phyloP scores from a whole-genome alignment of 2,113 vertebrate genomes.

The Alligator mississippiensis region DNA sequence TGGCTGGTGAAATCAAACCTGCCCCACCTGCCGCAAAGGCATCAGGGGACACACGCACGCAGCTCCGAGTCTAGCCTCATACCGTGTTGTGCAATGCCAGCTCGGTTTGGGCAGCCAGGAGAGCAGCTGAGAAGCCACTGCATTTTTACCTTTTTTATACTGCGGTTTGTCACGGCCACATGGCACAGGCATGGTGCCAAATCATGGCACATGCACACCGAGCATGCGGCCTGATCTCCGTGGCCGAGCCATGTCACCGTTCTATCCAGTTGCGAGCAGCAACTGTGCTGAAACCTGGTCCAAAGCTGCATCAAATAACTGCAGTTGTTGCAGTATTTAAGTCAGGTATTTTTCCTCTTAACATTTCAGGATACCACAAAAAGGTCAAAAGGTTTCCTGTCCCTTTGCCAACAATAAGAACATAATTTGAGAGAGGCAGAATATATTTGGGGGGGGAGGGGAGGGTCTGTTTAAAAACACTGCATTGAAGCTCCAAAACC shows the following conservation, averaged over 20 bases:
- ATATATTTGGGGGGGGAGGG: not conserved
- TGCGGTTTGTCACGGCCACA: not conserved
- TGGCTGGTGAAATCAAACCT: not conserved
- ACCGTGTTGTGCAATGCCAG: not conserved
- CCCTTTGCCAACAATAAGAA: not conserved
- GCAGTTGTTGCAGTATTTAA: not conserved
- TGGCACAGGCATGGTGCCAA: not conserved
- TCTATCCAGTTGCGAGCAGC: not conserved
- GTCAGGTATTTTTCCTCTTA: not conserved
- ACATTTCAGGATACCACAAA: not conserved
- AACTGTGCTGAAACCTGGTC: not conserved
- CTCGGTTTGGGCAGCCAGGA: not conserved
- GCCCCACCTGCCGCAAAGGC: not conserved
- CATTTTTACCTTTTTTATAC: not conserved
- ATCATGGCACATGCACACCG: not conserved
- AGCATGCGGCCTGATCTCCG: not conserved
- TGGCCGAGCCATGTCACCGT: not conserved
- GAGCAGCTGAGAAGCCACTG: not conserved
- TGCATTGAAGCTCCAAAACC: not conserved
- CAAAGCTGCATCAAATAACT: not conserved
- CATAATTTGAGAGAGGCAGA: not conserved
- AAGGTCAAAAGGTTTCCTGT: not conserved
- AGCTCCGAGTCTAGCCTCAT: not conserved
- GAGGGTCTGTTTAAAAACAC: not conserved
- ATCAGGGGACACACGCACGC: not conserved